Base-by-base conservation (phyloP, 1,140 invertebrate species). In the Nylanderia fulva region DNA sequence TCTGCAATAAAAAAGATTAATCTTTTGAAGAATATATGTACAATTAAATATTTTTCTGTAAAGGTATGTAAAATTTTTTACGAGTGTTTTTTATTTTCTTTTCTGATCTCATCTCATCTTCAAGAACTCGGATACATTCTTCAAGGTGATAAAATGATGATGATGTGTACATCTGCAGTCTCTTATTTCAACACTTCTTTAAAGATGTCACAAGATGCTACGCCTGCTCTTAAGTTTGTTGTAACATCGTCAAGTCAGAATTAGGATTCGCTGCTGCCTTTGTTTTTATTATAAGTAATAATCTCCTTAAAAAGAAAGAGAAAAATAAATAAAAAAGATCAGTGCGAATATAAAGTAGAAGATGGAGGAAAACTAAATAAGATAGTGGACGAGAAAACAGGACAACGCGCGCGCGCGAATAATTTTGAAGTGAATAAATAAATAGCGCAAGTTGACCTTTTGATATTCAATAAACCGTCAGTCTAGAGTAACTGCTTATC, bases 361-460 rank as follows among this genome's bases (percentile, higher is more conserved):
- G 13, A 33, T 21, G 13, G 24, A 60, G 2, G 4, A 15, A 64
- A 36, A 36, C 29, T 33, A n/a, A 64, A n/a, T 8, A 63, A 33
- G 18, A 63, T 63, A 33, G 4, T 18, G 3, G 29, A 33, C 21
- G 24, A 27, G 45, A 48, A 48, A 48, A 48, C 45, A 48, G 15
- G 45, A 15, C 45, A 48, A 48, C 15, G 45, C 15, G 45, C 45
- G 45, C 45, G 56, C 56, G 56, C 21, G 9, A 60, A 11, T 13
- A 58, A 13, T 60, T 24, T 60, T 24, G 24, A 24, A 24, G 11
- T 58, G 24, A 60, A 24, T 60, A 13, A 48, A 48, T 69, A 48
- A 69, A 69, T 69, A 69, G 24, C 66, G 11, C 39, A 69, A 52
- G 66, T 48, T 69, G 42, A 48, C 24, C 66, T 45, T 48, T 69